Base-by-base conservation (phyloP, 2,888 invertebrate genomes). In the Notodonta ziczac region DNA sequence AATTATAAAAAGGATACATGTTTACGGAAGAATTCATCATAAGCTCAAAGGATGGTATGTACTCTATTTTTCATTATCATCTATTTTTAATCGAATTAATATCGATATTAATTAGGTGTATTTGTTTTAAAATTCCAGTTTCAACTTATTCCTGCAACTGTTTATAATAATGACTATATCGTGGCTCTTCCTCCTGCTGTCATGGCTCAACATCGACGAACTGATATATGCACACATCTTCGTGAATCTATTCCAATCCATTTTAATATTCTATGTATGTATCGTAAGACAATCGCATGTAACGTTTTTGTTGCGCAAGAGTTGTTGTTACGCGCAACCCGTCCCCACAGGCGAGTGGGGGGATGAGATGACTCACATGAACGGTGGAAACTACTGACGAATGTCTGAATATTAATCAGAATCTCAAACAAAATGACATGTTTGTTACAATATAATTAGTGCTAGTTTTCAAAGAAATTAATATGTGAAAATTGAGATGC, bases 321-420 rank as follows among this genome's bases (percentile, higher is more conserved):
- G 96, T 59, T 97, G 97, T 87, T 97, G 97, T 77, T 96, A 96
- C 81, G 95, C 95, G 44, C 96, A 97, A 69, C 96, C 96, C 0
- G 94, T 96, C 40, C 96, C 96, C 4, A 94, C 95, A 0, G 95
- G 95, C n/a, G 97, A 97, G 79, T 97, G 97, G 97, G 97, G 97
- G 0, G 97, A 97, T 79, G 97, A 98, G 90, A 96, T 97, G 96
- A 96, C 97, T 59, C 97, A 97, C 67, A 97, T 97, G 95, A 97
- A 97, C 80, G 96, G 96, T 14, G 95, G 95, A 2, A 89, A 89
- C 73, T 91, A 91, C 72, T 90, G 73, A 74, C 59, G 62, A 62
- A 68, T 66, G 67, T 66, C 60, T 40, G 63, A 60, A 65, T 63
- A 59, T 59, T 55, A 63, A 61, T 16, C 42, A 58, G 60, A 67